These are phyloP conservation scores for Sciaenops ocellatus DNA, from an alignment of 2,797 vertebrate genomes.

Conservation along the genomic window DNA sequence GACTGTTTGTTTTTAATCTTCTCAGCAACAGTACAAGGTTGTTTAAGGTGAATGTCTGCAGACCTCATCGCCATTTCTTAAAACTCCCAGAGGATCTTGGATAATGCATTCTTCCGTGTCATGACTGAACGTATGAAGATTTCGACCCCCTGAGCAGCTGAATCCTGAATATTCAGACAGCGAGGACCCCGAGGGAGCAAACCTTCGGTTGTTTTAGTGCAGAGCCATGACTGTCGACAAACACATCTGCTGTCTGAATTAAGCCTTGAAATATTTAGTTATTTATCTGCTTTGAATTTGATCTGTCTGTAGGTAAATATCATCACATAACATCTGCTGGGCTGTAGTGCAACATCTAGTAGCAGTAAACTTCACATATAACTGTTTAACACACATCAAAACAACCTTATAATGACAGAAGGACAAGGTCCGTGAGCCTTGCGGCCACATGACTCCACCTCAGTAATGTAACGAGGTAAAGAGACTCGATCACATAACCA, in stretches of 20 bases:
- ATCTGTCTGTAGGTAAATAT: too few relatives aligned
- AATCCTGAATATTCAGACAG: not conserved
- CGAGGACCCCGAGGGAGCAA: not conserved
- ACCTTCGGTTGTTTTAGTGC: not conserved
- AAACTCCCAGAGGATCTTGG: conserved; percentile 5
- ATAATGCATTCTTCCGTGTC: not conserved
- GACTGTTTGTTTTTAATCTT: not conserved
- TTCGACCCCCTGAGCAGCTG: not conserved
- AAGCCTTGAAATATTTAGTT: not conserved
- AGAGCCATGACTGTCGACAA: not conserved
- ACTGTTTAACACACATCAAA: too few relatives aligned
- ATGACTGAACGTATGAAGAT: not conserved
- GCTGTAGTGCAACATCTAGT: not conserved
- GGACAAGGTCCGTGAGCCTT: too few relatives aligned
- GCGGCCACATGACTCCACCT: too few relatives aligned
- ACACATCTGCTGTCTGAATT: conserved; percentile 37
- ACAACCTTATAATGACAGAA: too few relatives aligned
- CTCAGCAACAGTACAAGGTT: not conserved
- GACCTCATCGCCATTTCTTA: not conserved
- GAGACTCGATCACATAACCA: not conserved
- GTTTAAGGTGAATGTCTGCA: conserved; percentile 25
- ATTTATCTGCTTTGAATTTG: not conserved
- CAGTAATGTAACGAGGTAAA: too few relatives aligned
- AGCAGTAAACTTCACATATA: too few relatives aligned
- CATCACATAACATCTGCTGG: too few relatives aligned